Evolutionary conservation across 2,797 vertebrate genomes (phyloP).

Genomic region (Anabas testudineus): DNA sequence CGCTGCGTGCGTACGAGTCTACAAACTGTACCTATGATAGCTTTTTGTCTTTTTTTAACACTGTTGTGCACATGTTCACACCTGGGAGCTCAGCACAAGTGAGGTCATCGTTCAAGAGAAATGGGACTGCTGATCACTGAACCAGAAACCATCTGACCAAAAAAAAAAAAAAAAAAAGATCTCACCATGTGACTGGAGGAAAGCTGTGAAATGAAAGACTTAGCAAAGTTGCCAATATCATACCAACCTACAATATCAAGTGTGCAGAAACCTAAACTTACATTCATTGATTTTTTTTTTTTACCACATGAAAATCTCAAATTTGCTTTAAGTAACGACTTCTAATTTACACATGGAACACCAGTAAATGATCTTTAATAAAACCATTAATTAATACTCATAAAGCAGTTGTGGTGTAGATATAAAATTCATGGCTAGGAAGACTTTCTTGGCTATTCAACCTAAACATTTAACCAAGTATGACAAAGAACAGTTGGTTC

Average conservation of each 20-base stretch:
- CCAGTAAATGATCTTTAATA: not conserved
- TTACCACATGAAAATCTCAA: no score
- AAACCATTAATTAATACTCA: no score
- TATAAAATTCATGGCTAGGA: not conserved
- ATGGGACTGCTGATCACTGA: conserved; percentile 1
- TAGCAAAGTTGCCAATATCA: no score
- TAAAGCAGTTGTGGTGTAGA: not conserved
- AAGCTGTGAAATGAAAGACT: conserved; percentile 1
- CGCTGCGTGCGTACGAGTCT: not conserved
- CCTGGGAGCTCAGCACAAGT: not conserved
- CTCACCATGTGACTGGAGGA: not conserved
- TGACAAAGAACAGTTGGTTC: not conserved
- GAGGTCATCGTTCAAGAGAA: not conserved
- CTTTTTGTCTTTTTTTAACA: not conserved
- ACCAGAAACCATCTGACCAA: conserved; percentile 13
- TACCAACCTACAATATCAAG: no score
- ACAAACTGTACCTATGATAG: not conserved
- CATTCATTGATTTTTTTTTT: no score
- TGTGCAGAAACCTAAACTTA: no score
- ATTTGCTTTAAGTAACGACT: no score
- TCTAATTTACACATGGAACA: no score
- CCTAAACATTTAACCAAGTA: not conserved
- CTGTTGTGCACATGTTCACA: not conserved
- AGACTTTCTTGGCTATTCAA: not conserved
- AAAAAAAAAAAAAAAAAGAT: conserved; percentile 1